Evolutionary conservation across 2,888 invertebrate species (phyloP), one percentile per base, ranked within the genome.

Genomic region (Tiliacea aurago): DNA sequence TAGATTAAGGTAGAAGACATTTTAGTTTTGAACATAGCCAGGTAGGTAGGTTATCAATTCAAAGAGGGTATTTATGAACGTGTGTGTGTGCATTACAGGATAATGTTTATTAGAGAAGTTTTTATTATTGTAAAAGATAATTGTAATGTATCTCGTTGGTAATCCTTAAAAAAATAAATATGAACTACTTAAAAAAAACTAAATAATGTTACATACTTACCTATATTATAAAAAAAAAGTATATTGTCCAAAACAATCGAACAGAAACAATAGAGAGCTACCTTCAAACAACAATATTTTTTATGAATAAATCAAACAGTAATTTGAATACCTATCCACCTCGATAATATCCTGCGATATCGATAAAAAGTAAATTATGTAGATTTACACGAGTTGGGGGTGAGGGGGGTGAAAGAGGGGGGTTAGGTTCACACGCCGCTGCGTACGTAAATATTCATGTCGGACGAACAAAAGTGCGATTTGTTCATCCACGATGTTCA

Each of bases 401-500:
- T 41, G 59, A 56, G 37, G 64, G 67, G 74, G 74, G 43, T 58
- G 59, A 18, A 15, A 11, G 20, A 3, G 45, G 70, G 66, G 69
- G 56, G n/a, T 43, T 51, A 75, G 80, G 86, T 86, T 90, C 84
- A 86, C 89, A 88, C 88, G 79, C 85, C 86, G 85, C 70, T 87
- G 89, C 80, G 73, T 84, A 84, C 72, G 86, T 85, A 84, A 87
- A 87, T 90, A 90, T 90, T 90, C 90, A 90, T 88, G 87, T 78
- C 74, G 82, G 73, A 72, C 67, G 81, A 82, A 85, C 84, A 80
- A 80, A 78, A 84, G 83, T 81, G 81, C 80, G 73, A 81, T 87
- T 86, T 72, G 80, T 79, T 84, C 65, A 76, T 83, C 68, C 65
- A 10, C 69, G 74, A 43, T 75, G 78, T 77, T 78, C 76, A 70